A percentile compares a stretch with the other conserved stretches of the same genome.
Conservation (phyloP, 2,797 vertebrate species). For the Lagocephalus sceleratus region DNA sequence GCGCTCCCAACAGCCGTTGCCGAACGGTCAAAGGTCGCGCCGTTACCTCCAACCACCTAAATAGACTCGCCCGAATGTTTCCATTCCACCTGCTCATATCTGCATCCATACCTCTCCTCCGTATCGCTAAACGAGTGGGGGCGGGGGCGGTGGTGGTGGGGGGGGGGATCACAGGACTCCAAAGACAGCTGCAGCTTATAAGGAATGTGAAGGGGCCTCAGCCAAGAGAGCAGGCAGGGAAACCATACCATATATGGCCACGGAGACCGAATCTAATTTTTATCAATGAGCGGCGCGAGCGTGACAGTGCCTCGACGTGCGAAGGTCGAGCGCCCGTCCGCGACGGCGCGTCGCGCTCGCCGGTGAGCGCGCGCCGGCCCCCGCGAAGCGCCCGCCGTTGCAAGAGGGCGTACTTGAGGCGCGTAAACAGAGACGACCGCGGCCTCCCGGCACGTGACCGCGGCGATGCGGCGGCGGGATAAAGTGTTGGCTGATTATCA, state of each 20-base stretch:
- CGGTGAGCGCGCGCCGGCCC: slow-evolving; percentile 26
- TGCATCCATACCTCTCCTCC: slow-evolving; percentile 53
- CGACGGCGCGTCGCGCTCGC: slow-evolving; percentile 29
- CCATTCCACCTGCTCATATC: slow-evolving; percentile 47
- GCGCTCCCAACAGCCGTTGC: background rate
- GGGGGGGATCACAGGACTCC: slow-evolving; percentile 69
- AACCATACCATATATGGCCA: slow-evolving; percentile 97
- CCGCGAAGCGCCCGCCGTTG: slow-evolving; percentile 37
- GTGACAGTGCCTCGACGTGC: slow-evolving; percentile 59
- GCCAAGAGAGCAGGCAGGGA: slow-evolving; percentile 85
- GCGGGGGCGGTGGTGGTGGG: background rate
- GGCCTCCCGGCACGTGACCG: slow-evolving; percentile 23
- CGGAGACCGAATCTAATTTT: slow-evolving; percentile 89
- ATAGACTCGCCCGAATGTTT: slow-evolving; percentile 40
- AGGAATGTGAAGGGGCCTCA: slow-evolving; percentile 93
- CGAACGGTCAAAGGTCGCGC: slow-evolving; percentile 19
- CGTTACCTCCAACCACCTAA: slow-evolving; percentile 14
- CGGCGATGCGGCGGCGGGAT: slow-evolving; percentile 22
- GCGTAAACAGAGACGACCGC: slow-evolving; percentile 41
- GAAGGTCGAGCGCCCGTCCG: slow-evolving; percentile 56
- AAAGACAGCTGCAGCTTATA: slow-evolving; percentile 97
- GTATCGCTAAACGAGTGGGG: slow-evolving; percentile 54
- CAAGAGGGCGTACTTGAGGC: slow-evolving; percentile 33
- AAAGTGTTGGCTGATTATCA: slow-evolving; percentile 21
- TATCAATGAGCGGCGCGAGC: slow-evolving; percentile 87